Evolutionary conservation across 2,797 vertebrate species (phyloP), one percentile per base, ranked within the genome.

Genomic region (Neosilurus hyrtlii): DNA sequence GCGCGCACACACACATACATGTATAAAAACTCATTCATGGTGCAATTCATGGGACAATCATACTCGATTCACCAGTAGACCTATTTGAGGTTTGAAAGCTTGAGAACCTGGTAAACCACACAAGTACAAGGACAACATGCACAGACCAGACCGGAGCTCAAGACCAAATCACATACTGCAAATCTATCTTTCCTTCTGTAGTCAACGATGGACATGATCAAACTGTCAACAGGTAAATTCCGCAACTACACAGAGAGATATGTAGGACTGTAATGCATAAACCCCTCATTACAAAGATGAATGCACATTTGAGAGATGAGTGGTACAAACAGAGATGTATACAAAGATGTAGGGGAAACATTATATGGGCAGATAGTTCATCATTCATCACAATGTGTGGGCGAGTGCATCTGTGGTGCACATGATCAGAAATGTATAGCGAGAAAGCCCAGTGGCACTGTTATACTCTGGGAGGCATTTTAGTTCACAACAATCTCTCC

Each of bases 311-410:
- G 5, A 71, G 11, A 52, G n/a, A 52, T 72, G 6, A 73, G 37
- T 22, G 20, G 20, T 66, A 12, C 2, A 35, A 35, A 68, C 8
- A 0, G 14, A 37, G 20, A 51, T 3, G 68, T 71, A 24, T 51
- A 51, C 37, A 51, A 15, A 70, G 10, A 67, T 22, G 18, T 43
- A 43, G 66, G 3, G 11, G 12, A 56, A 73, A 54, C 16, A 20
- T 22, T 62, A 9, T 51, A 49, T 51, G n/a, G 75, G 18, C 75
- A 78, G 35, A 63, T 35, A 78, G n/a, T 78, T 63, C 37, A 63
- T 78, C 20, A 26, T 22, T 63, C 59, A 16, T 14, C 37, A 78
- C n/a, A 52, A 63, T 11, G 20, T 63, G 75, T 26, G 35, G 75
- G 20, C 11, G 59, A 62, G 10, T 26, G 12, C n/a, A 78, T 78